Evolutionary conservation across 2,797 vertebrate genomes (phyloP), one percentile per base, ranked within the genome.

Genomic region (Cyclura pinguis): DNA sequence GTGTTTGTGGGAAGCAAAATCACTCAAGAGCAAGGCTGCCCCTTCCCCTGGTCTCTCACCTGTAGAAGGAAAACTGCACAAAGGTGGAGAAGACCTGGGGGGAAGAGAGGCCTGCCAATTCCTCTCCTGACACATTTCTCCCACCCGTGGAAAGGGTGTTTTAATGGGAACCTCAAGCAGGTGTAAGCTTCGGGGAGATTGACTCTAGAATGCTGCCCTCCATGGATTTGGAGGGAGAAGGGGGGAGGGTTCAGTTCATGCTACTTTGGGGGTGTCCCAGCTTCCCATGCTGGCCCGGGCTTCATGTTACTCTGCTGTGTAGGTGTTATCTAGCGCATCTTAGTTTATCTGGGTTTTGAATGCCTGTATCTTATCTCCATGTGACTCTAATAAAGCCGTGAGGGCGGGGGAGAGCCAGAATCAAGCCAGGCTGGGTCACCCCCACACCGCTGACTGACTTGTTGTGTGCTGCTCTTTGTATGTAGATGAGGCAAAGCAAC

Each of bases 271-370:
- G 86, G 50, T 91, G 90, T 91, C 81, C 90, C 90, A 91, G 90
- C 85, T 91, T 84, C 62, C 85, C 86, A 80, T 84, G 86, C 90
- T 88, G 90, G 90, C 86, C 90, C 86, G 90, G 90, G 90, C 90
- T 91, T 73, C 90, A 88, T 91, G 90, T 91, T 91, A 88, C 80
- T 91, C 90, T 91, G 90, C 90, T 91, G 90, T 91, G 90, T 91
- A 91, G 90, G 86, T 91, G 90, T 91, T 91, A 91, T 84, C 86
- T 91, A 91, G 90, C 86, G 86, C 90, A 91, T 91, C 90, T 91
- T 91, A 91, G 90, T 91, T 91, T 91, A 91, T 91, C 90, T 91
- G 90, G 89, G 80, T 91, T 91, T 91, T 88, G 90, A 91, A 91
- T 91, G 90, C 90, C 90, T 91, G 90, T 91, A 91, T 91, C 90